Percentiles rank a stretch among this genome's conserved stretches.
Conservation (phyloP, 1,140 invertebrate species). For the Alviniconcha marisindica region DNA sequence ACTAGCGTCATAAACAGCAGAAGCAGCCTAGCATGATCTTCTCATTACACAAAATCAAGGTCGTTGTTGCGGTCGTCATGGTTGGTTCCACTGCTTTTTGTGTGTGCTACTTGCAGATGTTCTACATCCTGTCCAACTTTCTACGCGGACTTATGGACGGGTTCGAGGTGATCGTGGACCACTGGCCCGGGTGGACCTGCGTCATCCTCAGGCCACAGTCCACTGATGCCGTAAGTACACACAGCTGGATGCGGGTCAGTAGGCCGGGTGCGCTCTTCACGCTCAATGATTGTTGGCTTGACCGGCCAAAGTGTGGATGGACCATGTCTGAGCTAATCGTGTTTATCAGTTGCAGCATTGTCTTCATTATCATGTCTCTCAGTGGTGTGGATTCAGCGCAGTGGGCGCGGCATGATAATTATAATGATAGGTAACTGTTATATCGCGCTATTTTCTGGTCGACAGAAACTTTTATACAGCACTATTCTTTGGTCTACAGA, state of each 20-base stretch:
- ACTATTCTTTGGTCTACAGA: too few relatives aligned
- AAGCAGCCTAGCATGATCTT: too few relatives aligned
- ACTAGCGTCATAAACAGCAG: too few relatives aligned
- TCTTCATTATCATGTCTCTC: too few relatives aligned
- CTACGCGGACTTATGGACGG: slow-evolving; percentile 50
- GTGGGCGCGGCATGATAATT: too few relatives aligned
- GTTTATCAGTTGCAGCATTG: too few relatives aligned
- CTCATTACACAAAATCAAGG: too few relatives aligned
- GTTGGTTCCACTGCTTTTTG: neutral
- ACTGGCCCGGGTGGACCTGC: slow-evolving; percentile 60
- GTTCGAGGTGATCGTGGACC: slow-evolving; percentile 63
- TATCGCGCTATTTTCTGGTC: too few relatives aligned
- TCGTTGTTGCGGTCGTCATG: too few relatives aligned
- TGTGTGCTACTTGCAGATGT: slow-evolving; percentile 53
- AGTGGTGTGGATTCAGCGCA: too few relatives aligned
- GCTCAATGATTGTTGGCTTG: neutral
- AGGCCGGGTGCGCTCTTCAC: neutral
- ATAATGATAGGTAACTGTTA: too few relatives aligned
- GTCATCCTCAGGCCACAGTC: slow-evolving; percentile 53
- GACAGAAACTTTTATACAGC: too few relatives aligned
- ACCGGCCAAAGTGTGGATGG: neutral
- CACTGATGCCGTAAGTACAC: slow-evolving; percentile 45
- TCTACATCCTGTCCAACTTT: slow-evolving; percentile 57
- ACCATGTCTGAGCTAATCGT: neutral
- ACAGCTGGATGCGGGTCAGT: neutral